Conservation (phyloP, 2,797 vertebrate species). For the Rhabdophis nuchalis region DNA sequence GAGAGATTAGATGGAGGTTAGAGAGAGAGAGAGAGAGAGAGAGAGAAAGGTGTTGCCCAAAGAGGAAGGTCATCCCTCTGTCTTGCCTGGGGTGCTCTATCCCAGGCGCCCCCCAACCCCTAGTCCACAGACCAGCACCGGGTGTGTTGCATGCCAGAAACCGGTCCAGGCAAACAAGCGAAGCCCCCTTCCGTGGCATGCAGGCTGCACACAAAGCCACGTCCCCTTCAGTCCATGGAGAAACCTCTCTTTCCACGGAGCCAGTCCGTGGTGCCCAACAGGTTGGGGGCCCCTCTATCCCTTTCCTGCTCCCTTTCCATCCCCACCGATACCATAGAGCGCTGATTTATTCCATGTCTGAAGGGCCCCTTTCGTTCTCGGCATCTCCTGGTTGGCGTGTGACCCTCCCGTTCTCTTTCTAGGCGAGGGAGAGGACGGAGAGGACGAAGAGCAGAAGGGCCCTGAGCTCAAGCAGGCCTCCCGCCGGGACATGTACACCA, state of each 20-base stretch:
- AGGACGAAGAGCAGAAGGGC: conserved; percentile 89
- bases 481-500: conserved; percentile 97
- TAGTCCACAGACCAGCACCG: too few relatives aligned
- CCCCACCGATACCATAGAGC: not conserved
- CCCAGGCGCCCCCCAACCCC: too few relatives aligned
- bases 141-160: too few relatives aligned
- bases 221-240: too few relatives aligned
- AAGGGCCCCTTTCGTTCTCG: not conserved
- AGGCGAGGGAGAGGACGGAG: conserved; percentile 83
- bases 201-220: too few relatives aligned
- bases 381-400: fast-evolving
- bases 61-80: not conserved
- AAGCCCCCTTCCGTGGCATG: too few relatives aligned
- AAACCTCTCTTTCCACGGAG: too few relatives aligned
- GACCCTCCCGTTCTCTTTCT: not conserved
- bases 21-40: not conserved
- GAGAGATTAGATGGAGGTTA: too few relatives aligned
- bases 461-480: conserved; percentile 97
- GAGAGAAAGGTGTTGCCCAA: too few relatives aligned
- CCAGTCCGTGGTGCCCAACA: too few relatives aligned
- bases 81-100: not conserved
- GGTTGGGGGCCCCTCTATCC: too few relatives aligned
- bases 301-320: not conserved
- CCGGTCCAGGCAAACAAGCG: too few relatives aligned
- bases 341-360: not conserved